Percentiles rank a stretch among this genome's conserved stretches.
phyloP scores from a whole-genome alignment of 2,888 invertebrate genomes.

The Leptinotarsa peninsularis region DNA sequence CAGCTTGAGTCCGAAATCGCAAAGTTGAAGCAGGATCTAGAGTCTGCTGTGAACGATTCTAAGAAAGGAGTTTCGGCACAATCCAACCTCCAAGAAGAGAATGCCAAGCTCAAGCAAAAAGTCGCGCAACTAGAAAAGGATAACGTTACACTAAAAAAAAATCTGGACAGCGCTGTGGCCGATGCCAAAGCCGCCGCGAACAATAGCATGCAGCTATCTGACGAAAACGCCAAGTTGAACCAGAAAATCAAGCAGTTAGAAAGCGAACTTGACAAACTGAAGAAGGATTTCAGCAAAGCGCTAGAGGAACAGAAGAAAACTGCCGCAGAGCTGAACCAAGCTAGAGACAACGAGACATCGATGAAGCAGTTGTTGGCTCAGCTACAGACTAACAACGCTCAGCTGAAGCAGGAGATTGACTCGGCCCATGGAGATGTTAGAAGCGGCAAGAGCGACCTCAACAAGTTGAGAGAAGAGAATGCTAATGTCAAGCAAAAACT shows the following conservation, averaged over 20 bases:
- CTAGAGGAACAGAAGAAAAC: conserved; percentile 28
- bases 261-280: conserved; percentile 44
- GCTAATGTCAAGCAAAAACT: conserved; percentile 42
- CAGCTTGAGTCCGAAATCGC: conserved; percentile 46
- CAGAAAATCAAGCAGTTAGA: conserved; percentile 42
- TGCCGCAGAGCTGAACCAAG: conserved; percentile 9
- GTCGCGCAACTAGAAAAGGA: conserved; percentile 40
- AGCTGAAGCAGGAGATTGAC: conserved; percentile 48
- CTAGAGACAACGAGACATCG: conserved; percentile 29
- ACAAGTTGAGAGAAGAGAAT: conserved; percentile 45
- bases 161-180: conserved; percentile 32
- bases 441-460: conserved; percentile 31
- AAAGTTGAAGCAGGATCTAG: conserved; percentile 43
- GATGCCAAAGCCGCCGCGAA: conserved; percentile 35
- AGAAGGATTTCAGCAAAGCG: conserved; percentile 33
- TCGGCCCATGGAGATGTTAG: conserved; percentile 37
- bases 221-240: conserved; percentile 39
- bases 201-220: conserved; percentile 21
- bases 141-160: conserved; percentile 41
- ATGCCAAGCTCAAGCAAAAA: conserved; percentile 38
- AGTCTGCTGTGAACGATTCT: conserved; percentile 36
- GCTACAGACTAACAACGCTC: conserved; percentile 40
- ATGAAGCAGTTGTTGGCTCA: conserved; percentile 31
- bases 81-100: conserved; percentile 32
- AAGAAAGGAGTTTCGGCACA: conserved; percentile 36